These are phyloP conservation scores for Callaeas wilsoni DNA, from an alignment of 2,113 vertebrate genomes.

Conservation along the genomic window DNA sequence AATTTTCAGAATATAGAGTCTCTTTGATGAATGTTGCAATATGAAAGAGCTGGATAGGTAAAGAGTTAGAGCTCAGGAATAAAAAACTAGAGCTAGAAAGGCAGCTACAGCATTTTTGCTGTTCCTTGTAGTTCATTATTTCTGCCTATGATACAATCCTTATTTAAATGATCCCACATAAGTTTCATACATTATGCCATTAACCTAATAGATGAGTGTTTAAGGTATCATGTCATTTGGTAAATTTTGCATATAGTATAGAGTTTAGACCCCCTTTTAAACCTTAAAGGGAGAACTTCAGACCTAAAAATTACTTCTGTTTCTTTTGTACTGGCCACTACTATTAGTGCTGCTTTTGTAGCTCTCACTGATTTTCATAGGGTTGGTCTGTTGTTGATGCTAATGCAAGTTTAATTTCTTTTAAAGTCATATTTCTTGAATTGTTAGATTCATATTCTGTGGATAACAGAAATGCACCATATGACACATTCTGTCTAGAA, in stretches of 20 bases:
- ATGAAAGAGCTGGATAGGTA: neutral
- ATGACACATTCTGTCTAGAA: neutral
- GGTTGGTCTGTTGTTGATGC: neutral
- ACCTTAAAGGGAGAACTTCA: neutral
- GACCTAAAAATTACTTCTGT: neutral
- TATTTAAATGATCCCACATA: neutral
- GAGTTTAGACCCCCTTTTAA: neutral
- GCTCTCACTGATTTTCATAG: neutral
- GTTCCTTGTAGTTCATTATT: neutral
- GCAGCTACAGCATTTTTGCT: neutral
- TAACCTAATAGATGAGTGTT: neutral
- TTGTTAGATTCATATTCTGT: neutral
- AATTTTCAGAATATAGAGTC: neutral
- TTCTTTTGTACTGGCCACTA: neutral
- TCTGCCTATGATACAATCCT: neutral
- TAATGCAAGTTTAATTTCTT: neutral
- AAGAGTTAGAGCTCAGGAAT: neutral
- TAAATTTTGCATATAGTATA: neutral
- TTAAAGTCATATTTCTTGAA: neutral
- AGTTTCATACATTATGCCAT: neutral
- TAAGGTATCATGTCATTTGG: neutral
- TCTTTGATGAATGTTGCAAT: neutral
- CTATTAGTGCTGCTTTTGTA: neutral
- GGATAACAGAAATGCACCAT: neutral
- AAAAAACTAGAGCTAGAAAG: neutral